Evolutionary conservation across 2,113 vertebrate genomes (phyloP), one percentile per base, ranked within the genome.

Genomic region (Dolichallabes microphthalmus): DNA sequence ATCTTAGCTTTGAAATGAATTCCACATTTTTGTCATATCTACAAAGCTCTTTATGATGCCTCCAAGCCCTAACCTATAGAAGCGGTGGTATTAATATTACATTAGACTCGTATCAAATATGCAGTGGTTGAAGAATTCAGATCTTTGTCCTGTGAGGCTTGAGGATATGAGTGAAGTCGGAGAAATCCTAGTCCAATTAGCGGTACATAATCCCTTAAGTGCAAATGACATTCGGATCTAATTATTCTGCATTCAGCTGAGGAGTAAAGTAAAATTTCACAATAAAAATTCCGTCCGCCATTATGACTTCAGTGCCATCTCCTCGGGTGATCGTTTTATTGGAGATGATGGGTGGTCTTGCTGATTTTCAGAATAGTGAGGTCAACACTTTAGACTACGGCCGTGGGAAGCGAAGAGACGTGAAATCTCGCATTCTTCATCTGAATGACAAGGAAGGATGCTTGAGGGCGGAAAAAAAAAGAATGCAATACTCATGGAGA

Each of bases 361-460:
- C 81, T 82, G 87, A 79, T 83, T 85, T 88, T 68, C 63, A 79
- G 64, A 89, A 88, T 86, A 89, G 83, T 84, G 82, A 55, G 88
- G 89, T 89, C 90, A 91, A 89, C 85, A 84, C 88, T 92, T 89
- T 91, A 79, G 83, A 85, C 90, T 92, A 60, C 45, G 7, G 61
- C 82, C 86, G 60, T 84, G 89, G 89, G 85, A 92, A 90, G 94
- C 92, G 92, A 93, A 93, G 90, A 93, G 78, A 76, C 86, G 12
- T 86, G 89, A 89, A 88, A 78, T 82, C 84, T 81, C 58, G 25
- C 69, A 7, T 73, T 73, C 2, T 88, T 86, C 25, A 69, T 90
- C 76, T 93, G 90, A 90, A 94, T 93, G 92, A 92, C 92, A 91
- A 85, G 90, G 81, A 88, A 88, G 86, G 87, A 90, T 86, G 91